A percentile compares a stretch with the other conserved stretches of the same genome.
Conservation (phyloP, 2,113 vertebrate species). For the Malurus alboscapulatus region DNA sequence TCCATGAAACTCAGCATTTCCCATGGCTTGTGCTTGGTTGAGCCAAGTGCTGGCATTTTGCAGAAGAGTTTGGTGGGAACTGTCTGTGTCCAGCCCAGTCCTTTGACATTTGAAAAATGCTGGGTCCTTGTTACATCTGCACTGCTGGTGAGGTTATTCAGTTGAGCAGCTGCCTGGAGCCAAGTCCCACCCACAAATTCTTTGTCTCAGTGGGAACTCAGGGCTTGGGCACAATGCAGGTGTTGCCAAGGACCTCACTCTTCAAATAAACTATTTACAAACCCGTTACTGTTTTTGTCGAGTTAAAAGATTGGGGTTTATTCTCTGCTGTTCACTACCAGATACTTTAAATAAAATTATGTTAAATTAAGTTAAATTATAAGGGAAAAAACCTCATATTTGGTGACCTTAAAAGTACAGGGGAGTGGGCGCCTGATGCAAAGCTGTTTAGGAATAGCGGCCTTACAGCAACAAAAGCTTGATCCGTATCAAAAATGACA, state of each 20-base stretch:
- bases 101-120: not conserved
- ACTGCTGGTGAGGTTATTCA: not conserved
- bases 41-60: not conserved
- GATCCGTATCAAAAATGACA: rapidly evolving
- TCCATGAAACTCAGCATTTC: not conserved
- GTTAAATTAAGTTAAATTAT: not conserved
- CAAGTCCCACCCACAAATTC: not conserved
- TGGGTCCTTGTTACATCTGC: not conserved
- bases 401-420: not conserved
- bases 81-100: not conserved
- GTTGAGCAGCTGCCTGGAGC: not conserved
- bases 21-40: not conserved
- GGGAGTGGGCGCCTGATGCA: not conserved
- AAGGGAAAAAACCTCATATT: rapidly evolving
- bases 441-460: not conserved
- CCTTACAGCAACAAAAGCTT: not conserved
- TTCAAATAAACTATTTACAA: not conserved
- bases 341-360: not conserved
- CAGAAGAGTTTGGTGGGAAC: not conserved
- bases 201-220: not conserved
- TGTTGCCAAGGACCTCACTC: not conserved
- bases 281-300: not conserved
- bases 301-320: not conserved
- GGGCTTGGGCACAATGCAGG: not conserved
- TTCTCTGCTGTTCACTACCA: not conserved